Conservation (phyloP, 2,888 invertebrate species). For the Abrostola triplasia region DNA sequence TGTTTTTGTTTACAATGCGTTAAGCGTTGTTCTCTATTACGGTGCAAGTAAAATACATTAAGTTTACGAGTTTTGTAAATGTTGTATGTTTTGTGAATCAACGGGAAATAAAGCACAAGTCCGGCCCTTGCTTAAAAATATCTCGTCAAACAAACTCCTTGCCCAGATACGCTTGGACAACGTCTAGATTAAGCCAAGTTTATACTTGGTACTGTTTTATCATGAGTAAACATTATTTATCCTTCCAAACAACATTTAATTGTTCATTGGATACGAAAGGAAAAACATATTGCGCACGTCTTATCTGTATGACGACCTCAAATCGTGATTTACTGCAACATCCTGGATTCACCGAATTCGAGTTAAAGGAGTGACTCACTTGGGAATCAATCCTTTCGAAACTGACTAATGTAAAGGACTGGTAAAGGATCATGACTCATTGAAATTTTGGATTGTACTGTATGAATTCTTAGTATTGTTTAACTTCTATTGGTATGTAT, state of each 20-base stretch:
- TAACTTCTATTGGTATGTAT: neutral
- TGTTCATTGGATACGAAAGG: neutral
- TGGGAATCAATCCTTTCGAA: slow-evolving; percentile 48
- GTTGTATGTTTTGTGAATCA: too few species aligned
- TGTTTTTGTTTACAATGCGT: slow-evolving; percentile 11
- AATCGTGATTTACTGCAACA: slow-evolving; percentile 55
- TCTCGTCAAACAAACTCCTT: too few species aligned
- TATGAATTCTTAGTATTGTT: neutral
- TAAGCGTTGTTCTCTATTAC: neutral
- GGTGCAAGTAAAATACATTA: too few species aligned
- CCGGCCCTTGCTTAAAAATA: too few species aligned
- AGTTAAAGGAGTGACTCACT: slow-evolving; percentile 62
- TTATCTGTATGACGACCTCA: slow-evolving; percentile 27
- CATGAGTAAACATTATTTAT: too few species aligned
- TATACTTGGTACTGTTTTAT: neutral
- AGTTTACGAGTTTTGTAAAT: too few species aligned
- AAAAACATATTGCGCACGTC: slow-evolving; percentile 17
- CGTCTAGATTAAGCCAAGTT: too few species aligned
- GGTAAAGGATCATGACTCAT: slow-evolving; percentile 29
- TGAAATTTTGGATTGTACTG: slow-evolving; percentile 14
- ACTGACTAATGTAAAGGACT: slow-evolving; percentile 51
- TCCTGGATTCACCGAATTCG: slow-evolving; percentile 59
- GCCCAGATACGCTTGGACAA: too few species aligned
- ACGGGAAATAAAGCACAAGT: too few species aligned
- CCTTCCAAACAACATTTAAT: too few species aligned